Base-by-base conservation (phyloP, 2,888 invertebrate species). In the Aspidapion aeneum region DNA sequence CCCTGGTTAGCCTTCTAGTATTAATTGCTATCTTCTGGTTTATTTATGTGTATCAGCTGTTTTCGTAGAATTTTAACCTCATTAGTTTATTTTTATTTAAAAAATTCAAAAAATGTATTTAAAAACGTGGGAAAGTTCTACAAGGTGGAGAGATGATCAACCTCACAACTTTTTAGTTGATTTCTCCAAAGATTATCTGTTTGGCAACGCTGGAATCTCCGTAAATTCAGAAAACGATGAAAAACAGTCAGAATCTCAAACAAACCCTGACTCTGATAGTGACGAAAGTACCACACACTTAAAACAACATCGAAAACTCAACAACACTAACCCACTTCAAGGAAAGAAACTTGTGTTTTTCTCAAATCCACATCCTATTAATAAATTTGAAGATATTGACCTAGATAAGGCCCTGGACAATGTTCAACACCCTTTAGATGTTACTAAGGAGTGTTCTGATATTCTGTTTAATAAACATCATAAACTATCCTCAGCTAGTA, bases 381-480 rank as follows among this genome's bases (percentile, higher is more conserved):
- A 12, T 35, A 12, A 35, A 7, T 35, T 35, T 35, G 5, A 7
- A 35, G 12, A 35, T 35, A 35, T 35, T 35, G 35, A 35, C 12
- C 3, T 35, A 35, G 35, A 35, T 7, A 35, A 35, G 5, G 12
- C 35, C 12, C 5, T 35, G 3, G 54, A 57, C 68, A 59, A 51
- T 17, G 20, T 66, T 35, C 57, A 58, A 49, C 49, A 63, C 21
- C 49, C 61, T n/a, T 22, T 68, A 18, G 22, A 66, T 16, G 63
- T 66, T 16, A 69, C 68, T 57, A 48, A 60, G 18, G 52, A 64
- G 16, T 71, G 68, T 52, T 17, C 49, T 18, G 62, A 68, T 17
- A 48, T 58, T 16, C 49, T 68, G 1, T 65, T 65, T 54, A 19
- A 18, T 1, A 62, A 57, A 54, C 52, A 52, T 49, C 65, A 60